Base-by-base conservation (phyloP, 2,113 vertebrate species). In the Xenopus laevis region DNA sequence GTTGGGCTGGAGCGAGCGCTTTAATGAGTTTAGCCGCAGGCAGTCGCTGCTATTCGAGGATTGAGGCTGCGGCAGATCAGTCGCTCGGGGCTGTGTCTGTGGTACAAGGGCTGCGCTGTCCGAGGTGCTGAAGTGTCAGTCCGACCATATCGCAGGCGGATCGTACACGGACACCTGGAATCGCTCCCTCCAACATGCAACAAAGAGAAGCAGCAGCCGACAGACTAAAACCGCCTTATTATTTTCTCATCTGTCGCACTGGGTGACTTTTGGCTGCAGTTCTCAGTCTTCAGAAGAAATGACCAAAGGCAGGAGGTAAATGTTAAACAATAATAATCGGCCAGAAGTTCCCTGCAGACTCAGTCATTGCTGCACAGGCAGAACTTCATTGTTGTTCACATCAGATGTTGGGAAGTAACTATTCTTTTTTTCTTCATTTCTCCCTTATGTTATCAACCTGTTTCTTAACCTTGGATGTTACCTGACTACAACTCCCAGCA, bases 41-140 rank as follows among this genome's bases (percentile, higher is more conserved):
- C 62, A 40, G 62, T 7, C 3, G 20, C 62, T 65, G 13, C 27
- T 45, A 21, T 6, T 27, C 23, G 23, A 65, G 63, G 53, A 30
- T 7, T 9, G 33, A 30, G 72, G 23, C 65, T 74, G 65, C 72
- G 53, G 45, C 65, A 59, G 21, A n/a, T 18, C 57, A 11, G 21
- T 59, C 45, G 16, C 65, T 59, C 52, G 68, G 55, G 20, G 40
- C 65, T 21, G 45, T 13, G 16, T 52, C 65, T 60, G 15, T 59
- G 65, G 45, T 4, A 5, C 3, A 7, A 45, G 7, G 3, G 10
- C 52, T 18, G 55, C 33, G 20, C 73, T 75, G 58, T 75, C 73
- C 73, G 61, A 69, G 66, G 73, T 76, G 58, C 73, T 76, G 73
- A 64, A 69, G 18, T 13, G 46, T n/a, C n/a, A 75, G 46, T 15